Percentiles rank a stretch among this genome's conserved stretches.
phyloP scores from a whole-genome alignment of 2,113 vertebrate genomes.

The zebrafish (Danio rerio) region GRCz12tu NC_133186.1:34076001-34076500 shows the following conservation, averaged over 20 bases:
- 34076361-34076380: background rate
- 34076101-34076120: slow-evolving; percentile 68
- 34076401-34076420: slow-evolving; percentile 10
- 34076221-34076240: background rate
- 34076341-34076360: slow-evolving; percentile 1
- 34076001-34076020: slow-evolving; percentile 78
- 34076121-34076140: slow-evolving; percentile 45
- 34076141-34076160: slow-evolving; percentile 8
- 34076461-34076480: slow-evolving; percentile 36
- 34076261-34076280: background rate
- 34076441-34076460: slow-evolving; percentile 32
- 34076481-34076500: slow-evolving; percentile 47
- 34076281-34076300: background rate
- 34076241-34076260: background rate
- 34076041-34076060: slow-evolving; percentile 75
- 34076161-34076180: slow-evolving; percentile 1
- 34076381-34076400: background rate
- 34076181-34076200: background rate
- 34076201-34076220: slow-evolving; percentile 26
- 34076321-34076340: slow-evolving; percentile 11
- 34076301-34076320: slow-evolving; percentile 13
- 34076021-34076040: slow-evolving; percentile 70
- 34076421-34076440: slow-evolving; percentile 1
- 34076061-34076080: slow-evolving; percentile 78
- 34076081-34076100: slow-evolving; percentile 72